Evolutionary conservation across 2,797 vertebrate species (phyloP), one percentile per base, ranked within the genome.

Genomic region (Cyprinella venusta): DNA sequence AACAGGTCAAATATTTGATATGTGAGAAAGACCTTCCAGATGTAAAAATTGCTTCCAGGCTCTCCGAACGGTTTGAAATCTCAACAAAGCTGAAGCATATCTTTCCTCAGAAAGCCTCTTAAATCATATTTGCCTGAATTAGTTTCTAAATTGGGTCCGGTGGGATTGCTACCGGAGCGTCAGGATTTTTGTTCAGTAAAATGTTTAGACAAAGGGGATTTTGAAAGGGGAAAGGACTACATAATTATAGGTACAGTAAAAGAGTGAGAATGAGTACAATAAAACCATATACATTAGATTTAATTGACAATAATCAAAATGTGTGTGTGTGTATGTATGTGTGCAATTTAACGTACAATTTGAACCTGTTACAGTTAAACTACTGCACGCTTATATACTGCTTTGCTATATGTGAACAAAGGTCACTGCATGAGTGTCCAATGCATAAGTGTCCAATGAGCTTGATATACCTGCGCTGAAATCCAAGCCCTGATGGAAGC

Each of bases 71-170:
- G 79, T 84, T 88, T 83, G 82, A 87, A 88, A 80, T 84, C 75
- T 83, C 85, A 79, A 88, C 90, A 91, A 89, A 88, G 81, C 82
- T 86, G 81, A 87, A 90, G 82, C 77, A 84, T 85, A 86, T 85
- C 88, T 86, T 63, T 89, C 78, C 84, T 85, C 67, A 80, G 79
- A 87, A 92, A 89, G 88, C 87, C 91, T 93, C 91, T 92, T 89
- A 90, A 89, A 92, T 88, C 89, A 90, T 87, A 91, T 93, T 93
- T 93, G 87, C 89, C 90, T 90, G 90, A 91, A 91, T 93, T 88
- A 90, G 88, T 74, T 89, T 79, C 88, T 91, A 93, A 94, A 93
- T 93, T 94, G 91, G 92, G 86, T 93, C 90, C 92, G 85, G 65
- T 89, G 92, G 92, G 92, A 93, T 91, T 92, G 92, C 92, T 92